phyloP scores from a whole-genome alignment of 2,888 invertebrate species.

The Chrysolina americana region DNA sequence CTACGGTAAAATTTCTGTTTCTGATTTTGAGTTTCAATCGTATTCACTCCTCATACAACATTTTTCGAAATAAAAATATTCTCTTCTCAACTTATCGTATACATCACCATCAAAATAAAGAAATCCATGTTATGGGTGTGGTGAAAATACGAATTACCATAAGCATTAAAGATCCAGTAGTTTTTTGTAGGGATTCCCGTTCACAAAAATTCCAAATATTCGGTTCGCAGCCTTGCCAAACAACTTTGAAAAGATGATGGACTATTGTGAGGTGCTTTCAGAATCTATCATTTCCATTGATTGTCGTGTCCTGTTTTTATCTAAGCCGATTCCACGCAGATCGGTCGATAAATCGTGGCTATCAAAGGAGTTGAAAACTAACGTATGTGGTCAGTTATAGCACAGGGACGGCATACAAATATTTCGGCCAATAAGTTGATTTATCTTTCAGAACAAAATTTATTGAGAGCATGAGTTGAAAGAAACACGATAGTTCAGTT shows the following conservation, averaged over 20 bases:
- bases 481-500: too few species aligned
- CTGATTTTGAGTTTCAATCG: too few species aligned
- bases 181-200: constrained; percentile 44
- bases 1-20: constrained; percentile 32
- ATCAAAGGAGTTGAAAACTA: constrained; percentile 19
- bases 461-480: too few species aligned
- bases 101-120: constrained; percentile 34
- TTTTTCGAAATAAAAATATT: too few species aligned
- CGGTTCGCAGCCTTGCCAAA: constrained; percentile 39
- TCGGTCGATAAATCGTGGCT: constrained; percentile 6
- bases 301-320: constrained; percentile 16
- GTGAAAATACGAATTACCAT: constrained; percentile 42
- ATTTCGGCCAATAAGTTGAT: too few species aligned
- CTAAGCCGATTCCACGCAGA: constrained; percentile 18
- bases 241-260: constrained; percentile 23
- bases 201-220: constrained; percentile 42
- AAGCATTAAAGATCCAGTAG: constrained; percentile 39
- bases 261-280: constrained; percentile 25
- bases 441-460: too few species aligned
- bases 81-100: too few species aligned
- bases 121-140: constrained; percentile 40
- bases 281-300: constrained; percentile 21
- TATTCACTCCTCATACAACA: too few species aligned
- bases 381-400: neutral
- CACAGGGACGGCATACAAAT: constrained; percentile 10